Evolutionary conservation across 2,113 vertebrate species (phyloP).

Genomic region (Pterocles burchelli): DNA sequence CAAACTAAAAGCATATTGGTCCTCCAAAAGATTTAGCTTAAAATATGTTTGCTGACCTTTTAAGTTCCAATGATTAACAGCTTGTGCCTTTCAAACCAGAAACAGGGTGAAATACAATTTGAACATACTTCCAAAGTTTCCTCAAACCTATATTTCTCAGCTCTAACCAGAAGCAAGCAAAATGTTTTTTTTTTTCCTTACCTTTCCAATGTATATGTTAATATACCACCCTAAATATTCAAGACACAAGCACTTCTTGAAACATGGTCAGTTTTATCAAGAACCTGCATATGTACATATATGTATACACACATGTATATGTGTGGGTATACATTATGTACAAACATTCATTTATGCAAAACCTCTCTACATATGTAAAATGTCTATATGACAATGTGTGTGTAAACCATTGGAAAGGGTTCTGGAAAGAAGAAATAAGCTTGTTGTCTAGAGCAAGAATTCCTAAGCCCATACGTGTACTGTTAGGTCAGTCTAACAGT

Average conservation of each 20-base stretch:
- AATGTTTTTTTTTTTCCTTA: not conserved
- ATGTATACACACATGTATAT: not conserved
- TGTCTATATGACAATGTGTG: not conserved
- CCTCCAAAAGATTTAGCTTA: conserved; percentile 56
- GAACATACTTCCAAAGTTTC: not conserved
- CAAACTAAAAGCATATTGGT: conserved; percentile 59
- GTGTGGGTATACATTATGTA: not conserved
- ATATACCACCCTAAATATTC: not conserved
- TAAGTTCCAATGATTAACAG: not conserved
- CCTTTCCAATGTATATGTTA: not conserved
- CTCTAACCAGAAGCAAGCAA: not conserved
- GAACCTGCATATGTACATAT: not conserved
- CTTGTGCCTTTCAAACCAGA: conserved; percentile 18
- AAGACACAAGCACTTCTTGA: not conserved
- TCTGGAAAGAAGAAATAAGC: not conserved
- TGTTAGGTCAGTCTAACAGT: not conserved
- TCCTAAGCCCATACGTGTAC: not conserved
- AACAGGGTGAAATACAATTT: not conserved
- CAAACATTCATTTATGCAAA: not conserved
- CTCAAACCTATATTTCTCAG: not conserved
- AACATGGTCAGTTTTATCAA: not conserved
- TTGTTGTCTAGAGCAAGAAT: not conserved
- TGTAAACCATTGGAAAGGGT: not conserved
- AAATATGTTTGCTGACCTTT: not conserved
- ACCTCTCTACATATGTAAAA: not conserved